Conservation (phyloP, 2,797 vertebrate genomes). For the Trichosurus vulpecula region DNA sequence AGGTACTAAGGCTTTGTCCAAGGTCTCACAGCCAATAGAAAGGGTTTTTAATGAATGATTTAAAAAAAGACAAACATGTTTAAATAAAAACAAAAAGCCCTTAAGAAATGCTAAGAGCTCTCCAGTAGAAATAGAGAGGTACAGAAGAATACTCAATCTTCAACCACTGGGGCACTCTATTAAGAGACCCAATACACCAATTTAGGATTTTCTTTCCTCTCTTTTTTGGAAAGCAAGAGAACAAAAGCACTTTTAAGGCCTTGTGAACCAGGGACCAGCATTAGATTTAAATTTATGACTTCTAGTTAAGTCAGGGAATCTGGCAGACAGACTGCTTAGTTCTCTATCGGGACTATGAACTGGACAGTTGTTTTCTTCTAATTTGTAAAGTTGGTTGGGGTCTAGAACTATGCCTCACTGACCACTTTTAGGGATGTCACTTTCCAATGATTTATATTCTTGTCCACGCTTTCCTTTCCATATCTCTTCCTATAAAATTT, state of each 20-base stretch:
- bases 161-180: background rate
- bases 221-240: background rate
- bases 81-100: background rate
- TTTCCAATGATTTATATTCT: background rate
- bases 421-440: background rate
- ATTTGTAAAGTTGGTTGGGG: background rate
- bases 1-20: background rate
- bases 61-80: background rate
- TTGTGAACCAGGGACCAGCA: background rate
- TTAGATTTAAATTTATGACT: background rate
- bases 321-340: background rate
- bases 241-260: background rate
- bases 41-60: background rate
- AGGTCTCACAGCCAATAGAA: background rate
- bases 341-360: background rate
- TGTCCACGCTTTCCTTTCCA: slow-evolving; percentile 2
- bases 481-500: background rate
- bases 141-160: background rate
- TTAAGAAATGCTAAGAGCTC: background rate
- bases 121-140: background rate
- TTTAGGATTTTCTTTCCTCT: background rate
- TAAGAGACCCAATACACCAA: background rate
- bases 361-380: background rate
- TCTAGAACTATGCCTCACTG: background rate
- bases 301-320: background rate